Percentiles rank a stretch among this genome's conserved stretches.
Evolutionary conservation across 2,797 vertebrate genomes (phyloP).

Genomic region (Carcharodon carcharias): DNA sequence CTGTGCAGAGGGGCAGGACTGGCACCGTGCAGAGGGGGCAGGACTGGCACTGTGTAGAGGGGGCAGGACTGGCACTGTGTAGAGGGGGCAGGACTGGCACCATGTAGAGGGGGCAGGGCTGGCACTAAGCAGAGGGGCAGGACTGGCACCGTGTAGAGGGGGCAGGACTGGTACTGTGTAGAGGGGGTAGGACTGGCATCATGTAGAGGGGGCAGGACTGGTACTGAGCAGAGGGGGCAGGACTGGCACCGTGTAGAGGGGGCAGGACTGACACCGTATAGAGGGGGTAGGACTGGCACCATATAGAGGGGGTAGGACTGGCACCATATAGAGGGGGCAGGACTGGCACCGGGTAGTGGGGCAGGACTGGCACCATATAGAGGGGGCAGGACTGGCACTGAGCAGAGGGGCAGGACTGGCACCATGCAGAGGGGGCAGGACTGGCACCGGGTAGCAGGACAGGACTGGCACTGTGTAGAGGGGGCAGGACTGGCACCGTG

Average conservation of each 20-base stretch:
- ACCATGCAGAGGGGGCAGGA: background rate
- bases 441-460: background rate
- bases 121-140: too few species aligned
- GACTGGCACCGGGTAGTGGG: background rate
- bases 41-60: background rate
- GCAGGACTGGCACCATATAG: background rate
- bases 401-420: background rate
- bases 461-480: too few species aligned
- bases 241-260: background rate
- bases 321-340: too few species aligned
- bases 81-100: too few species aligned
- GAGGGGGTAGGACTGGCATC: too few species aligned
- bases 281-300: background rate
- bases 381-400: background rate
- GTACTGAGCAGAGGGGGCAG: background rate
- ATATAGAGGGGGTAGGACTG: background rate
- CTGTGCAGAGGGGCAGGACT: background rate
- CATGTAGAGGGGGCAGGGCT: too few species aligned
- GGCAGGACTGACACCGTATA: background rate
- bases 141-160: too few species aligned
- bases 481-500: background rate
- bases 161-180: too few species aligned
- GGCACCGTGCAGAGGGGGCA: background rate
- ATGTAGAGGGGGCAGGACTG: background rate
- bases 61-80: background rate